Conservation (phyloP, 2,888 invertebrate genomes). For the Incurvaria masculella region DNA sequence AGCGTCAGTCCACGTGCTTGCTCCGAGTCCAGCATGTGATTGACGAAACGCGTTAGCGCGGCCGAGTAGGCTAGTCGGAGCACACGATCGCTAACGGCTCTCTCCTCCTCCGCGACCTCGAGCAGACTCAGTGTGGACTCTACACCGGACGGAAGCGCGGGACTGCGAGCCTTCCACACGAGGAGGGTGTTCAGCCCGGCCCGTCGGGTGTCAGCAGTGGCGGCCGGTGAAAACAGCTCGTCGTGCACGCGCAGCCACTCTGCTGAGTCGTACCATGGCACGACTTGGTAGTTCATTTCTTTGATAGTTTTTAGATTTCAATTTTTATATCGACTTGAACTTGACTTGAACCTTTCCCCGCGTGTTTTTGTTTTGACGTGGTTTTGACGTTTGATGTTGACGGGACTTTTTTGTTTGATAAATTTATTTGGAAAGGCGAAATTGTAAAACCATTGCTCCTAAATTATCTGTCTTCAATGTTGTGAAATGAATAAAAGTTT, state of each 20-base stretch:
- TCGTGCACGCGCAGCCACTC: constrained; percentile 55
- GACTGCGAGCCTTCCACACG: constrained; percentile 58
- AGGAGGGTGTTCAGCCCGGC: constrained; percentile 45
- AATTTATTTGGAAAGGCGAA: no score
- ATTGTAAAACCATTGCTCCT: no score
- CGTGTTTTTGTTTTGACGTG: no score
- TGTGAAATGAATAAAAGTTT: no score
- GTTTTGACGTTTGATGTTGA: no score
- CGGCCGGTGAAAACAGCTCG: constrained; percentile 34
- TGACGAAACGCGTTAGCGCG: constrained; percentile 63
- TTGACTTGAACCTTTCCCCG: no score
- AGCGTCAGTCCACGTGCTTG: constrained; percentile 52
- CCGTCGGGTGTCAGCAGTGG: constrained; percentile 25
- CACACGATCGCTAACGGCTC: constrained; percentile 38
- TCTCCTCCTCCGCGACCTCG: constrained; percentile 41
- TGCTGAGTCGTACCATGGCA: constrained; percentile 41
- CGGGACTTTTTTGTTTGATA: no score
- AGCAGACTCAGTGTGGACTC: constrained; percentile 59
- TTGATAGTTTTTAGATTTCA: no score
- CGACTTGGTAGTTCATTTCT: constrained; percentile 14
- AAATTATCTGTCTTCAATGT: no score
- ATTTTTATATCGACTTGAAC: no score
- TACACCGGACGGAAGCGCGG: constrained; percentile 56
- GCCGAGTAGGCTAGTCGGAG: constrained; percentile 59
- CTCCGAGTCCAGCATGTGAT: constrained; percentile 58